Base-by-base conservation (phyloP, 1,140 invertebrate genomes). In the Brachionus asplanchnoidis region DNA sequence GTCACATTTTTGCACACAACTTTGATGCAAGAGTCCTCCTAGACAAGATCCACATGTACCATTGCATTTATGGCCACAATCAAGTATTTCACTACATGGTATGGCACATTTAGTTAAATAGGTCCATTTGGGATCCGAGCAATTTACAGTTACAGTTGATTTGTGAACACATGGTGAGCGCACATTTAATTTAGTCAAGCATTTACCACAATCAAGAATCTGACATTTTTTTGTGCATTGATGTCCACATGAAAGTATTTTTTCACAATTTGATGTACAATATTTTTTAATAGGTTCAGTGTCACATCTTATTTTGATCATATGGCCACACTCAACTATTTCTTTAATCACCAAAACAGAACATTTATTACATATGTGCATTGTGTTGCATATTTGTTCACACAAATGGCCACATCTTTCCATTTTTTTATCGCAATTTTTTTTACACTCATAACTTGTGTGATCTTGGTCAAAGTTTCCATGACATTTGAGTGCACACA, bases 61-160 rank as follows among this genome's bases (percentile, higher is more conserved):
- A 36, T 86, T 86, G 87, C 93, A 93, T n/a, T n/a, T 20, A 88
- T 93, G 92, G 0, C 88, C 89, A 88, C 93, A 94, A 73, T 87
- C 86, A 68, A 93, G 87, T 36, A 86, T 83, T 66, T 46, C 85
- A 1, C 80, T 85, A 87, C 93, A 85, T 65, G 26, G n/a, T 53
- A 28, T 23, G 78, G 65, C 86, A 87, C 8, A 75, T 80, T 75
- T 75, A 8, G 70, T 28, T 14, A 75, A 40, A 8, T 28, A 32
- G 26, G 87, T 88, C 17, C 85, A 50, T n/a, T 53, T 32, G 28
- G 36, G 36, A 20, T 75, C 70, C 0, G 70, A 46, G 40, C 70
- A 75, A 23, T 23, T 40, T 46, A 75, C 70, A 32, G 17, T 20
- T 8, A 75, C 7, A 17, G 3, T 44, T 46, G 36, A 20, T 20